Base-by-base conservation (phyloP, 2,888 invertebrate genomes). In the Zele albiditarsus region DNA sequence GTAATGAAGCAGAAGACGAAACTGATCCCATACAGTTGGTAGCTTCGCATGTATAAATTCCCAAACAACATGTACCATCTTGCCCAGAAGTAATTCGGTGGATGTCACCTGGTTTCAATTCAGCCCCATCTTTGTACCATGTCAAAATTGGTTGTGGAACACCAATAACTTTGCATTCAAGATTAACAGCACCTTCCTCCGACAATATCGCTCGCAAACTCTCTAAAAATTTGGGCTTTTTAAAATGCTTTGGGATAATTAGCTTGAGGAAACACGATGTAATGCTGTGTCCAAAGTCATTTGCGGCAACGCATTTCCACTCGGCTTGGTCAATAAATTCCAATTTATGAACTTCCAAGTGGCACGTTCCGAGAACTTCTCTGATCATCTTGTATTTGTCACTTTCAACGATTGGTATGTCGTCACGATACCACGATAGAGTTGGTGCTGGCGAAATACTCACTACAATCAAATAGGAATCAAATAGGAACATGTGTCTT, bases 111-210 rank as follows among this genome's bases (percentile, higher is more conserved):
- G 97, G 95, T 86, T 96, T 96, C 0, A 97, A 88, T 86, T 97
- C 96, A 72, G 94, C 93, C 0, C 96, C 97, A 87, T 97, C 97
- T 89, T 97, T 97, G 87, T 95, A 97, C 97, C 97, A 97, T 85
- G 96, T 96, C 0, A 97, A 90, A n/a, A 94, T 91, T 0, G 97
- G 97, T 85, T 96, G 96, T 0, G 97, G 97, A 2, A 97, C 96
- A 6, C 97, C 97, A 76, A 97, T 96, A 0, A 97, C 96, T 90
- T 97, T 97, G 88, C 97, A 97, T 88, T 97, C 97, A 76, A 97
- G 91, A 89, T 97, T 97, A 0, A 97, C 97, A 12, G 97, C 96
- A 0, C 97, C 95, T 89, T 96, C 96, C 78, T 96, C 95, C 0
- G 96, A 96, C 23, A 97, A 90, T 57, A 96, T 94, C 0, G 97